These are phyloP conservation scores for Microcaecilia unicolor DNA, from an alignment of 2,797 vertebrate genomes.

Conservation along the genomic window DNA sequence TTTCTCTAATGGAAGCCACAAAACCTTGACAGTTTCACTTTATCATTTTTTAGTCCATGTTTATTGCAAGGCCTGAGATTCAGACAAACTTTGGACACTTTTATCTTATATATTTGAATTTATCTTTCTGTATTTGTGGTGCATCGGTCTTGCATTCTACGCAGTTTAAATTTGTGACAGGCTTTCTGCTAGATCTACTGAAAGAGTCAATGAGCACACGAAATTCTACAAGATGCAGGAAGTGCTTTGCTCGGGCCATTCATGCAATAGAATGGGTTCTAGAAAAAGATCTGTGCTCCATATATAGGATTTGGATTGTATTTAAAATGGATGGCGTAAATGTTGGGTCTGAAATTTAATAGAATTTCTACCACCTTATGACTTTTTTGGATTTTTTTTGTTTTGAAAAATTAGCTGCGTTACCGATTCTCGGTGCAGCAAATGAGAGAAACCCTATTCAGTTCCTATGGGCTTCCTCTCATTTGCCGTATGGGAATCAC, in stretches of 20 bases:
- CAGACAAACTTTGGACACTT: slow-evolving; percentile 13
- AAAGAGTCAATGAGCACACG: slow-evolving; percentile 32
- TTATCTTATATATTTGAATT: slow-evolving; percentile 26
- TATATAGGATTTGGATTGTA: slow-evolving; percentile 52
- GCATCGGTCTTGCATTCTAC: slow-evolving; percentile 25
- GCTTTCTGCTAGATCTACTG: slow-evolving; percentile 37
- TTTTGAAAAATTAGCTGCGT: too few relatives aligned
- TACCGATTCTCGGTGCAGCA: too few relatives aligned
- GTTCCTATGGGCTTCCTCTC: too few relatives aligned
- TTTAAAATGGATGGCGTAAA: slow-evolving; percentile 56
- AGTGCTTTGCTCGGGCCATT: slow-evolving; percentile 17
- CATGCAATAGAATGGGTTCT: slow-evolving; percentile 31
- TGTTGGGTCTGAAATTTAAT: slow-evolving; percentile 51
- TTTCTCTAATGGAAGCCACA: slow-evolving; percentile 16
- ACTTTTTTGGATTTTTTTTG: too few relatives aligned
- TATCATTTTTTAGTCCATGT: slow-evolving; percentile 26
- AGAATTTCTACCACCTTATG: slow-evolving; percentile 56
- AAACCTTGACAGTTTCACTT: slow-evolving; percentile 19
- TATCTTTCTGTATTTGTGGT: slow-evolving; percentile 26
- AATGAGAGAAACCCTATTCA: too few relatives aligned
- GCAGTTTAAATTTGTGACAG: slow-evolving; percentile 40
- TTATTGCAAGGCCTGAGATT: slow-evolving; percentile 26
- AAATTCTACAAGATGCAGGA: slow-evolving; percentile 33
- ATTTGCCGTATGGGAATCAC: too few relatives aligned
- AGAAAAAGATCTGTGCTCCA: slow-evolving; percentile 40